Base-by-base conservation (phyloP, 2,113 vertebrate genomes). In the Nyctibius bracteatus region DNA sequence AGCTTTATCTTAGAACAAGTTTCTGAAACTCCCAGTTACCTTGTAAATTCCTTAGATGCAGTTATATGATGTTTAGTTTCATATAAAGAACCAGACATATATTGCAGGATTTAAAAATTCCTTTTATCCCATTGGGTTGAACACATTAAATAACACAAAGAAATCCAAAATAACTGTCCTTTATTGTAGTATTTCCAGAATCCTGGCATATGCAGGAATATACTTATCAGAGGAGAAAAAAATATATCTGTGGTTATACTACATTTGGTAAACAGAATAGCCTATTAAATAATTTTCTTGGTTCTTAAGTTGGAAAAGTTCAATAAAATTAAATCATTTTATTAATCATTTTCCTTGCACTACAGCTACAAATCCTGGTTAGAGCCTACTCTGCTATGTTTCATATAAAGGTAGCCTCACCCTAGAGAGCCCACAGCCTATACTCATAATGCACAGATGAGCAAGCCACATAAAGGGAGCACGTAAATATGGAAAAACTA, bases 1-100 rank as follows among this genome's bases (percentile, higher is more conserved):
- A 96, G 61, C 35, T 94, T 92, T 94, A 94, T 74, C 93, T 92
- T 72, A 67, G 59, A 88, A 88, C 67, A 95, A 67, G 77, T 81
- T 94, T 95, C 68, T 74, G 39, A 78, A 95, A 88, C 33, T 86
- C 80, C 68, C 81, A 71, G 16, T 88, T 92, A 91, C 65, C 51
- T 94, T 91, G 77, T 91, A 94, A 95, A 94, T 94, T 96, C 77
- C 51, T 70, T 74, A 89, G 37, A 81, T 71, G 51, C 35, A 39
- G 59, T 79, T 80, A 55, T 55, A 67, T 71, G 43, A 74, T 46
- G 61, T 46, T 89, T 72, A 74, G 23, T 67, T 95, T 90, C 67
- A 58, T 67, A 19, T 81, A 81, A 86, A 87, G 52, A 86, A 39
- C 23, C n/a, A 84, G 88, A 74, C 11, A 66, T 51, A 59, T 6